These are phyloP conservation scores for Aphodius sticticus DNA, from an alignment of 2,888 invertebrate genomes.

Conservation along the genomic window DNA sequence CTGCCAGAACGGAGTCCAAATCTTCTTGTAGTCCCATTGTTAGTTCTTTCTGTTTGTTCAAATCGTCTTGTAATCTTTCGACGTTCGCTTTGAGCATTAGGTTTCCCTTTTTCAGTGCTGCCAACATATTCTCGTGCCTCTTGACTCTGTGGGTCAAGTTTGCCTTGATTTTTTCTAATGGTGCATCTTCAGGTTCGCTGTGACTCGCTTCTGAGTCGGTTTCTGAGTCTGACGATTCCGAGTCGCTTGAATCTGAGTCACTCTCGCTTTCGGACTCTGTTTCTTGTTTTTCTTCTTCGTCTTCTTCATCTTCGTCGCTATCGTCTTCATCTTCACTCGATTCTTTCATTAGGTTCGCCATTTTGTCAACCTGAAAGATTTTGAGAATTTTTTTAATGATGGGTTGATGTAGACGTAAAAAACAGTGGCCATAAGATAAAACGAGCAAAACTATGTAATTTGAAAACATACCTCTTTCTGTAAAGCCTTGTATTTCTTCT, in stretches of 20 bases:
- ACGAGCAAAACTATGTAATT: neutral
- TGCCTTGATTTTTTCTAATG: slow-evolving; percentile 71
- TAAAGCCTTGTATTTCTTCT: slow-evolving; percentile 81
- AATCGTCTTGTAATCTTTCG: slow-evolving; percentile 85
- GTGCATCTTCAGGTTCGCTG: slow-evolving; percentile 68
- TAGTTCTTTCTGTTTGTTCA: slow-evolving; percentile 83
- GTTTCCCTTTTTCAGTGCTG: slow-evolving; percentile 87
- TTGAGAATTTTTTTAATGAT: neutral
- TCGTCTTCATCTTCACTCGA: slow-evolving; percentile 73
- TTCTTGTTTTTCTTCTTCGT: slow-evolving; percentile 66
- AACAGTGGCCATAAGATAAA: neutral
- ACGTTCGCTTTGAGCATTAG: slow-evolving; percentile 88
- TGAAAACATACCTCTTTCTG: slow-evolving; percentile 77
- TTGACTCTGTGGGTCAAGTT: slow-evolving; percentile 73
- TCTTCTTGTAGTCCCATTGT: slow-evolving; percentile 81
- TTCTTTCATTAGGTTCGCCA: slow-evolving; percentile 88
- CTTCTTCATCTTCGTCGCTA: slow-evolving; percentile 63
- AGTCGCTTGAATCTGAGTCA: slow-evolving; percentile 72
- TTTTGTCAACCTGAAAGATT: slow-evolving; percentile 78
- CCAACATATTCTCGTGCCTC: slow-evolving; percentile 79
- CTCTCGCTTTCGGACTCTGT: slow-evolving; percentile 60
- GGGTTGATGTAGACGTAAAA: neutral
- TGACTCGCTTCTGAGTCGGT: slow-evolving; percentile 71
- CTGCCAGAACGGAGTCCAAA: slow-evolving; percentile 84
- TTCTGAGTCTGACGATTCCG: slow-evolving; percentile 69